Evolutionary conservation across 2,888 invertebrate genomes (phyloP).

Genomic region (Vesta saturnalis): DNA sequence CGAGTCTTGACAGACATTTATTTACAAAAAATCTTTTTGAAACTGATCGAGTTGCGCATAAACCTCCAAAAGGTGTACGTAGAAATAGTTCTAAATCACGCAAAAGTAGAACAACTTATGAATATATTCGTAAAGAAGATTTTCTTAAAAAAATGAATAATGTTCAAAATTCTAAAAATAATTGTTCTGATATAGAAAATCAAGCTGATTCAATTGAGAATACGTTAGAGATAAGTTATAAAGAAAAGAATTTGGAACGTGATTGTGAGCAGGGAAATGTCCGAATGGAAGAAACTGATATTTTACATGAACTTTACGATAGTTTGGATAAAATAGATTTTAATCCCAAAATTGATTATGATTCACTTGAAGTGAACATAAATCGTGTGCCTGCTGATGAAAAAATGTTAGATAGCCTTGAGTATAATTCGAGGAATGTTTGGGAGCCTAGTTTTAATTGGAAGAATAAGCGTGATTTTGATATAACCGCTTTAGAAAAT

Average conservation of each 20-base stretch:
- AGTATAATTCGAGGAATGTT: constrained; percentile 49
- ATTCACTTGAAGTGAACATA: constrained; percentile 56
- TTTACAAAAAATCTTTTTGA: constrained; percentile 60
- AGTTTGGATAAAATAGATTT: constrained; percentile 56
- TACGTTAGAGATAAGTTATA: constrained; percentile 58
- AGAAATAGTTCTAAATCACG: constrained; percentile 69
- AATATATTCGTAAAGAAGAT: constrained; percentile 60
- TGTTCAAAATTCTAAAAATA: constrained; percentile 45
- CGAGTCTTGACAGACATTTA: constrained; percentile 61
- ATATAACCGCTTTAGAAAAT: constrained; percentile 12
- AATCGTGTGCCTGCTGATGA: constrained; percentile 48
- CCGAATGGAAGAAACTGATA: constrained; percentile 26
- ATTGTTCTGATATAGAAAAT: constrained; percentile 40
- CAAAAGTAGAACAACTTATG: constrained; percentile 58
- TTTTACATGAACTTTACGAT: constrained; percentile 54
- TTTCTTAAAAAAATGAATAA: constrained; percentile 51
- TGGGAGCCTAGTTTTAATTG: constrained; percentile 45
- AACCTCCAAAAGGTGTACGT: constrained; percentile 77
- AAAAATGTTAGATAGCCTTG: constrained; percentile 55
- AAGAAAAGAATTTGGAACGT: constrained; percentile 58
- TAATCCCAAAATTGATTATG: constrained; percentile 54
- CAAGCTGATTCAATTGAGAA: constrained; percentile 50
- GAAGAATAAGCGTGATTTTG: constrained; percentile 5
- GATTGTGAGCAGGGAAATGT: constrained; percentile 54
- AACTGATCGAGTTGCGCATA: constrained; percentile 69